phyloP scores from a whole-genome alignment of 1,140 invertebrate genomes.

The Drosophila equinoxialis region DNA sequence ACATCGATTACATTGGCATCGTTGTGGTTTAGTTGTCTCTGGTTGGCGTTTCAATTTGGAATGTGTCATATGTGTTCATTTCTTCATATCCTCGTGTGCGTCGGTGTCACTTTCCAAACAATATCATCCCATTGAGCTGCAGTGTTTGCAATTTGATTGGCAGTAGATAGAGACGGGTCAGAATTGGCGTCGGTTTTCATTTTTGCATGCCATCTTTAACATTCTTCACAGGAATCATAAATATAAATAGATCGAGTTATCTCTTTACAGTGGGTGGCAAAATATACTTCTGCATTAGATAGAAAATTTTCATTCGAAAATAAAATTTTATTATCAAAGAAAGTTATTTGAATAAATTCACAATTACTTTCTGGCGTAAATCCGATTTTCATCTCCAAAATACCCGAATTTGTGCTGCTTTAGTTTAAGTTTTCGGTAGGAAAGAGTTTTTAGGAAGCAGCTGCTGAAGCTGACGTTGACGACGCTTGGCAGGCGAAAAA shows the following conservation, averaged over 20 bases:
- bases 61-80: slow-evolving; percentile 21
- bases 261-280: no score
- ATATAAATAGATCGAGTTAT: no score
- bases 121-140: slow-evolving; percentile 39
- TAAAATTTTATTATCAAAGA: not conserved
- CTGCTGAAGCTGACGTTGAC: slow-evolving; percentile 44
- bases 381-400: slow-evolving; percentile 16
- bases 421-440: not conserved
- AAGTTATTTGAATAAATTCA: not conserved
- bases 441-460: slow-evolving; percentile 6
- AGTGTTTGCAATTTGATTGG: slow-evolving; percentile 11
- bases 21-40: slow-evolving; percentile 4
- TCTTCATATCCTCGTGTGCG: not conserved
- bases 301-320: not conserved
- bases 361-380: slow-evolving; percentile 15
- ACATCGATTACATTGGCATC: slow-evolving; percentile 35
- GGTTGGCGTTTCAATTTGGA: slow-evolving; percentile 38
- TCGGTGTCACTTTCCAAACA: slow-evolving; percentile 51
- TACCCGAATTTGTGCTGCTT: not conserved
- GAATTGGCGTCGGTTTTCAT: slow-evolving; percentile 71
- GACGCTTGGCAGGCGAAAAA: slow-evolving; percentile 45
- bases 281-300: no score
- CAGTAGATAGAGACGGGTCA: not conserved
- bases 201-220: slow-evolving; percentile 37
- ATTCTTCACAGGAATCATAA: no score